These are phyloP conservation scores for Pollimyrus isidori DNA, from an alignment of 2,113 vertebrate species.

Conservation along the genomic window DNA sequence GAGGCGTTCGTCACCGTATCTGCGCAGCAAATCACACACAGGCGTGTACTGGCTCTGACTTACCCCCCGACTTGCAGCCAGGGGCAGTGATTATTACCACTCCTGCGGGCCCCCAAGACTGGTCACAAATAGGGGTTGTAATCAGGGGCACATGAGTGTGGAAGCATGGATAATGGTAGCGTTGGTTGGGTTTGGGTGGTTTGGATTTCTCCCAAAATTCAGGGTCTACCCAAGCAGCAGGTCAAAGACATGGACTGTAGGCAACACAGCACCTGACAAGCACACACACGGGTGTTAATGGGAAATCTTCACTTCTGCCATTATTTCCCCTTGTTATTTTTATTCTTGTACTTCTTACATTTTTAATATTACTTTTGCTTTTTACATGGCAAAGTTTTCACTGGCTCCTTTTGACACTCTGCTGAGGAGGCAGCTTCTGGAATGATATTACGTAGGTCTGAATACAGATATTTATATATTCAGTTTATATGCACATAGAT, in stretches of 20 bases:
- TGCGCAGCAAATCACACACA: constrained; percentile 40
- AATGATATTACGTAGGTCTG: neutral
- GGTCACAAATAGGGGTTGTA: neutral
- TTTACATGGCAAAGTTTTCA: neutral
- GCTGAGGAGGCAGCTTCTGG: neutral
- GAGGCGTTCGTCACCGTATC: constrained; percentile 78
- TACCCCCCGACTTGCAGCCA: neutral
- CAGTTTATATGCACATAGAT: neutral
- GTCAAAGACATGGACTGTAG: neutral
- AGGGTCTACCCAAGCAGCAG: too few relatives aligned
- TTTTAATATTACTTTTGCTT: neutral
- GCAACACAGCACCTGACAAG: too few relatives aligned
- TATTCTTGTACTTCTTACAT: neutral
- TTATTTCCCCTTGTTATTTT: neutral
- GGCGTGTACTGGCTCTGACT: neutral
- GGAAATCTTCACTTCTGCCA: neutral
- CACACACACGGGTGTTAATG: neutral
- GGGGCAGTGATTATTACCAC: neutral
- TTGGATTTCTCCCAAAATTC: too few relatives aligned
- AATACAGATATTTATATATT: neutral
- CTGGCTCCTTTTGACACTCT: too few relatives aligned
- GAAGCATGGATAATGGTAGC: neutral
- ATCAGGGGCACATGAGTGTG: neutral
- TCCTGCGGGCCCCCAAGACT: neutral
- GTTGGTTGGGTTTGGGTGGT: neutral